Conservation (phyloP, 2,888 invertebrate genomes). For the Craniophora ligustri region DNA sequence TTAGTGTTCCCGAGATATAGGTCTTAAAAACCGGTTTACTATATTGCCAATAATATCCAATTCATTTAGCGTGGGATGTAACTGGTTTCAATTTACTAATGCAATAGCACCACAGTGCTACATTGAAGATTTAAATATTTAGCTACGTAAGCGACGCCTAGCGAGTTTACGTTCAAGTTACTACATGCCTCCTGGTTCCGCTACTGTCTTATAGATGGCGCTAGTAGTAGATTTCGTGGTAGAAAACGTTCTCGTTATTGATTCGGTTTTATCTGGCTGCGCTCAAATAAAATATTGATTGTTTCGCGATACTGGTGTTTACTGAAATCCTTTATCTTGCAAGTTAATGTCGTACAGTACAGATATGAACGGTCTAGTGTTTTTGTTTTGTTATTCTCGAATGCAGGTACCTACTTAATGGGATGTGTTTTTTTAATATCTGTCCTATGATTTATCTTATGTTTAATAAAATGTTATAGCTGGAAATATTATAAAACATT, state of each 20-base stretch:
- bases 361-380: constrained; percentile 51
- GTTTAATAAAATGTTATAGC: no score
- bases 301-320: constrained; percentile 71
- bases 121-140: constrained; percentile 27
- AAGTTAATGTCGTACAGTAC: constrained; percentile 57
- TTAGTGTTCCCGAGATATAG: constrained; percentile 20
- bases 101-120: constrained; percentile 22
- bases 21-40: constrained; percentile 50
- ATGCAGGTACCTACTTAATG: no score
- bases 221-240: constrained; percentile 39
- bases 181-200: constrained; percentile 57
- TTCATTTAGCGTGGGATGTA: constrained; percentile 50
- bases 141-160: constrained; percentile 26
- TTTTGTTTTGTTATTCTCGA: constrained; percentile 43
- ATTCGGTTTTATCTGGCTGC: constrained; percentile 66
- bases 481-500: no score
- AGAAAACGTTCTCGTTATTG: constrained; percentile 57
- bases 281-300: constrained; percentile 76
- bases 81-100: constrained; percentile 56
- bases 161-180: constrained; percentile 4
- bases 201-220: constrained; percentile 79
- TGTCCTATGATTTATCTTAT: constrained; percentile 16
- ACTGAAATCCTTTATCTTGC: constrained; percentile 61
- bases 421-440: constrained; percentile 13
- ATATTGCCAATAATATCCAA: constrained; percentile 43